A percentile compares a stretch with the other conserved stretches of the same genome.
phyloP scores from a whole-genome alignment of 1,140 invertebrate genomes.

The Calephelis nemesis region DNA sequence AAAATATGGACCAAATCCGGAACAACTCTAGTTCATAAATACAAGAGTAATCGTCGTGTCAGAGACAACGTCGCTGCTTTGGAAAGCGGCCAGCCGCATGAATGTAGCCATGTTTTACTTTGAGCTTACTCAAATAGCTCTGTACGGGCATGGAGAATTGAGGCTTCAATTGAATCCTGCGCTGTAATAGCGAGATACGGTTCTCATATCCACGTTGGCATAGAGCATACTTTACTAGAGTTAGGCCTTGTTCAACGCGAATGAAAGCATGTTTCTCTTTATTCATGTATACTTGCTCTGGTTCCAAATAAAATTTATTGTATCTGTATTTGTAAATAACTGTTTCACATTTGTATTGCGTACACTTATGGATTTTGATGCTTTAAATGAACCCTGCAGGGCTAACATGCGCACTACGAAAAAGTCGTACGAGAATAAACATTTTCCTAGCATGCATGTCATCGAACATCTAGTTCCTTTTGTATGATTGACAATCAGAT shows the following conservation, averaged over 20 bases:
- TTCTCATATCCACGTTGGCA: constrained; percentile 4
- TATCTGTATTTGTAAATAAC: too few relatives aligned
- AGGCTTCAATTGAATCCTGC: constrained; percentile 14
- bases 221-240: background rate
- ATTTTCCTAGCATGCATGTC: too few relatives aligned
- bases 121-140: constrained; percentile 11
- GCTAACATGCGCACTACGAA: too few relatives aligned
- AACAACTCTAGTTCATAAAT: constrained; percentile 7
- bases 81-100: constrained; percentile 16
- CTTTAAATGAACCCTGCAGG: too few relatives aligned
- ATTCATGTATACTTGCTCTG: too few relatives aligned
- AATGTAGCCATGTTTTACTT: constrained; percentile 15
- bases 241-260: background rate
- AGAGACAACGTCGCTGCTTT: constrained; percentile 15
- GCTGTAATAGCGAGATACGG: constrained; percentile 10
- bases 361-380: too few relatives aligned
- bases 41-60: constrained; percentile 17
- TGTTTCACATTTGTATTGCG: too few relatives aligned
- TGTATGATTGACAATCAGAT: too few relatives aligned
- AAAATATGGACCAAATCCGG: background rate
- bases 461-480: too few relatives aligned
- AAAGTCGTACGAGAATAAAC: too few relatives aligned
- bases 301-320: too few relatives aligned
- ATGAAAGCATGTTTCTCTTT: too few relatives aligned
- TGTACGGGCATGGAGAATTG: constrained; percentile 6